Percentiles rank a stretch among this genome's conserved stretches.
Conservation (phyloP, 2,888 invertebrate genomes). For the Cheilosia vulpina region DNA sequence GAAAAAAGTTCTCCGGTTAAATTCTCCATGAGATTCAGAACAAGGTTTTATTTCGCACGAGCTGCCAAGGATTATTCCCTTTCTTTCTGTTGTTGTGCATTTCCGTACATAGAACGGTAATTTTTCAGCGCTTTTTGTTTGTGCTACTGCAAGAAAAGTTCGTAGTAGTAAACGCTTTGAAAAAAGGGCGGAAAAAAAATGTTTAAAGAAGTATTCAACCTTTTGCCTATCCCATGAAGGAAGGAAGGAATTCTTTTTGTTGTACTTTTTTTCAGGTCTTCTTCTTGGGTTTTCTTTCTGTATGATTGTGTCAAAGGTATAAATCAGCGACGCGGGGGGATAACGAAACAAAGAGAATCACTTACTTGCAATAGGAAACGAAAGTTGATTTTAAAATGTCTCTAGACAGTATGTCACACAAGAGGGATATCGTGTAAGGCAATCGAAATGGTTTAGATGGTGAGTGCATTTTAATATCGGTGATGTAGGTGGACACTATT, state of each 20-base stretch:
- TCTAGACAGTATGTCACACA: slow-evolving; percentile 27
- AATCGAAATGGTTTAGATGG: too few species aligned
- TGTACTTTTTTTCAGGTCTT: slow-evolving; percentile 13
- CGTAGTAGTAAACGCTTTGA: slow-evolving; percentile 34
- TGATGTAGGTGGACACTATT: too few species aligned
- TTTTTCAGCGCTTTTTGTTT: slow-evolving; percentile 47
- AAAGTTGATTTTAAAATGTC: slow-evolving; percentile 2
- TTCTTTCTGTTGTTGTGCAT: slow-evolving; percentile 32
- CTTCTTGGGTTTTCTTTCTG: background rate
- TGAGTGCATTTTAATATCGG: too few species aligned
- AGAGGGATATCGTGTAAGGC: background rate
- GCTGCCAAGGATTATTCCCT: slow-evolving; percentile 61
- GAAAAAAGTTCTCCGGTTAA: slow-evolving; percentile 69
- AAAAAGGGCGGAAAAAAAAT: slow-evolving; percentile 15
- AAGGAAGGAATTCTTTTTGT: slow-evolving; percentile 60
- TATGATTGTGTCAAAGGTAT: slow-evolving; percentile 53
- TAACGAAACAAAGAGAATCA: slow-evolving; percentile 29
- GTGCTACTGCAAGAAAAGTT: slow-evolving; percentile 30
- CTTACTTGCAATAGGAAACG: background rate
- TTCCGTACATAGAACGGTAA: slow-evolving; percentile 58
- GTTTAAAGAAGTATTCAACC: slow-evolving; percentile 39
- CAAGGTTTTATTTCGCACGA: slow-evolving; percentile 73
- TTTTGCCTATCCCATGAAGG: slow-evolving; percentile 50
- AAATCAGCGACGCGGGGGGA: slow-evolving; percentile 41
- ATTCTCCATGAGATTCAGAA: slow-evolving; percentile 72